phyloP scores from a whole-genome alignment of 2,113 vertebrate species.

The Stictonetta naevosa region DNA sequence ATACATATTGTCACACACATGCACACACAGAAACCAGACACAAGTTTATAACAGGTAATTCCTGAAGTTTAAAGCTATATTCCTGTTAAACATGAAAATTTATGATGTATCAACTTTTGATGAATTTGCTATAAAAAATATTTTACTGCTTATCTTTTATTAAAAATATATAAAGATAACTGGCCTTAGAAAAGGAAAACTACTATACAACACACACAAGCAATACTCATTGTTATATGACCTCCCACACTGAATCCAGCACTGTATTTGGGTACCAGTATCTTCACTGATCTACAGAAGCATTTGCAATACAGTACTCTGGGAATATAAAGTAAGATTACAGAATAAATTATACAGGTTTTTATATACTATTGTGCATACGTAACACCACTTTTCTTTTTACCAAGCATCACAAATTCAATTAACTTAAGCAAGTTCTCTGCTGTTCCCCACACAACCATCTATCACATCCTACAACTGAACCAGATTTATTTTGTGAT shows the following conservation, averaged over 20 bases:
- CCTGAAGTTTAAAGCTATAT: not conserved
- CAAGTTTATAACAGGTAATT: not conserved
- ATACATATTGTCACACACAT: rapidly evolving
- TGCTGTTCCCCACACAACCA: conserved; percentile 4
- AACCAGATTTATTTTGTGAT: conserved; percentile 22
- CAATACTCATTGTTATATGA: not conserved
- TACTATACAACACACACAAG: not conserved
- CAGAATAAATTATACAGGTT: conserved; percentile 24
- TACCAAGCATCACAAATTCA: conserved; percentile 45
- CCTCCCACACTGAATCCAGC: not conserved
- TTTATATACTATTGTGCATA: conserved; percentile 1
- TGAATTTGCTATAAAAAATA: not conserved
- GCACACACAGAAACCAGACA: not conserved
- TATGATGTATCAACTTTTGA: not conserved
- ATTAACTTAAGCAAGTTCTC: conserved; percentile 24
- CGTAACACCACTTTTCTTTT: conserved; percentile 37
- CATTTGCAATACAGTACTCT: not conserved
- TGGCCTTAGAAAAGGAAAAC: not conserved
- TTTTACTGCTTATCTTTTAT: not conserved
- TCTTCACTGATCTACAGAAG: not conserved
- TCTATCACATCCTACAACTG: conserved; percentile 14
- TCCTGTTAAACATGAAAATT: not conserved
- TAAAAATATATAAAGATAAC: not conserved
- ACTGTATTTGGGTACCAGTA: not conserved
- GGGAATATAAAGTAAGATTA: not conserved